phyloP scores from a whole-genome alignment of 2,888 invertebrate species.

The Fragum whitleyi region DNA sequence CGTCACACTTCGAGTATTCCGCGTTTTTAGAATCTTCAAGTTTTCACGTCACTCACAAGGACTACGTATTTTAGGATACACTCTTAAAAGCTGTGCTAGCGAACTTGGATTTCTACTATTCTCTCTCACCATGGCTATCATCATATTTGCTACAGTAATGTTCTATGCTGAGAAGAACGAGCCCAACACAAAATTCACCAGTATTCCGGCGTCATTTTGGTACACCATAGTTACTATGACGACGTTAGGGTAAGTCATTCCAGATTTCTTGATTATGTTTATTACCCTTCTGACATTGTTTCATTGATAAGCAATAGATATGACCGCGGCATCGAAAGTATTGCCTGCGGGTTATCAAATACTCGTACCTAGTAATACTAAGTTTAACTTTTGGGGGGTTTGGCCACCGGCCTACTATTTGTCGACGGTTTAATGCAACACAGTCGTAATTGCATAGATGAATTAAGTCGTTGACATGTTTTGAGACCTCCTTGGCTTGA shows the following conservation, averaged over 20 bases:
- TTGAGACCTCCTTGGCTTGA: too few relatives aligned
- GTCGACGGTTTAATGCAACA: too few relatives aligned
- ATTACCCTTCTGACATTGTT: slow-evolving; percentile 16
- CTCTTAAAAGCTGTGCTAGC: slow-evolving; percentile 99
- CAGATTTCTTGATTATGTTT: slow-evolving; percentile 20
- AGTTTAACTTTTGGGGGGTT: too few relatives aligned
- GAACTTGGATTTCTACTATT: slow-evolving; percentile 99
- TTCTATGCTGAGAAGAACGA: slow-evolving; percentile 99
- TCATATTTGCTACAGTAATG: slow-evolving; percentile 99
- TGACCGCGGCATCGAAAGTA: not conserved
- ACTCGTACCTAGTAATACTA: too few relatives aligned
- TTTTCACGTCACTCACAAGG: slow-evolving; percentile 99
- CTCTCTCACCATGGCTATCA: slow-evolving; percentile 99
- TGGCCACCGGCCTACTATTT: too few relatives aligned
- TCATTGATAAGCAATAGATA: slow-evolving; percentile 15
- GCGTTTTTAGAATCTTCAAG: slow-evolving; percentile 99
- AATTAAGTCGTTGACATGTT: too few relatives aligned
- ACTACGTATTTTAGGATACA: slow-evolving; percentile 98
- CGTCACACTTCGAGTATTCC: slow-evolving; percentile 98
- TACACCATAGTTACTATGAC: slow-evolving; percentile 99
- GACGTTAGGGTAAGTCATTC: slow-evolving; percentile 96
- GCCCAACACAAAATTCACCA: slow-evolving; percentile 98
- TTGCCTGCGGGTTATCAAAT: too few relatives aligned
- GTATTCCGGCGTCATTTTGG: slow-evolving; percentile 99
- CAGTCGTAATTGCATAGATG: too few relatives aligned